phyloP scores from a whole-genome alignment of 2,113 vertebrate species.

The Epinephelus cyanopodus region DNA sequence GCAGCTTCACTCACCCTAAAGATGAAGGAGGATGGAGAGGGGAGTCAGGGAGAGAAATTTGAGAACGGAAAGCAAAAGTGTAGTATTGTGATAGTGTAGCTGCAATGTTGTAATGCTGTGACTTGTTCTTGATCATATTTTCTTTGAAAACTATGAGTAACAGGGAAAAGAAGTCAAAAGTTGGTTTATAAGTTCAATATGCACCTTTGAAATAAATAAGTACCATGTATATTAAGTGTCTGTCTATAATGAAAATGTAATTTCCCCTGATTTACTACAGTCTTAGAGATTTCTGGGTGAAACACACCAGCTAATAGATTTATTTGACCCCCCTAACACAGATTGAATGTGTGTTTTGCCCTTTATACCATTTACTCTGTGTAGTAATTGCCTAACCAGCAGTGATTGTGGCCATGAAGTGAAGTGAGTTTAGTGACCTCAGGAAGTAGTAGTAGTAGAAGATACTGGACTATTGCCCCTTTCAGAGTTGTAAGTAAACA shows the following conservation, averaged over 20 bases:
- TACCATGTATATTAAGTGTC: not conserved
- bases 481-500: no score
- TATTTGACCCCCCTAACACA: not conserved
- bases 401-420: not conserved
- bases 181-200: not conserved
- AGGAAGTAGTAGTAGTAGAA: not conserved
- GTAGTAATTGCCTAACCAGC: not conserved
- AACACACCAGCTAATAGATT: not conserved
- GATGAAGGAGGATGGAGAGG: not conserved
- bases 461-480: not conserved
- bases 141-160: not conserved
- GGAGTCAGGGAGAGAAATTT: not conserved
- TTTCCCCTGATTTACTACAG: no score
- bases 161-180: not conserved
- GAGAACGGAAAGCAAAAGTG: not conserved
- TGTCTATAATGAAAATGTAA: not conserved
- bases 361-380: no score
- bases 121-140: not conserved
- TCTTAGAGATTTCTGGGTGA: not conserved
- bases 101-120: not conserved
- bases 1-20: conserved; percentile 35
- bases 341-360: not conserved
- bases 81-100: not conserved
- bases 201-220: not conserved
- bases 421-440: not conserved